Evolutionary conservation across 2,113 vertebrate genomes (phyloP).

Genomic region (Chaenogobius annularis): DNA sequence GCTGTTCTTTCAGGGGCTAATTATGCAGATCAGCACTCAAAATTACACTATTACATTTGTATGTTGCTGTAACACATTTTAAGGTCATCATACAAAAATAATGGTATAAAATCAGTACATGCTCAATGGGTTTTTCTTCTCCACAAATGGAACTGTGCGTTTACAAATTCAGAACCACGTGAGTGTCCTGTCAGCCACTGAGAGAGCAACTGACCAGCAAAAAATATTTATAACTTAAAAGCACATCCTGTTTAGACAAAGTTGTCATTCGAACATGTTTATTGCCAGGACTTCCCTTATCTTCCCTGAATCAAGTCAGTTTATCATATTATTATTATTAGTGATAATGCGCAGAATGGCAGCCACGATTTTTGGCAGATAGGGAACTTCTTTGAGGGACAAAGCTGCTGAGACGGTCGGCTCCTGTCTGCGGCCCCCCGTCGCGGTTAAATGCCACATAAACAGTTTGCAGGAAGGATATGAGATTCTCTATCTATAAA

Average conservation of each 20-base stretch:
- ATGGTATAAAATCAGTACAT: too few species aligned
- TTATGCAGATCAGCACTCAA: too few species aligned
- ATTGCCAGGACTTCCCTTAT: not conserved
- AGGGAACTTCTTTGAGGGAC: not conserved
- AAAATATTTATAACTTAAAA: too few species aligned
- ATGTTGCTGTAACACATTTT: too few species aligned
- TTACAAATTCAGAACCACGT: not conserved
- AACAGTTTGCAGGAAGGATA: constrained; percentile 64
- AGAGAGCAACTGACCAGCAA: not conserved
- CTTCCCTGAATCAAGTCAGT: too few species aligned
- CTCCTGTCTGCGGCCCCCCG: constrained; percentile 32
- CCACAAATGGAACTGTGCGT: not conserved
- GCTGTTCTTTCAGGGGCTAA: too few species aligned
- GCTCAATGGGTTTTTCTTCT: too few species aligned
- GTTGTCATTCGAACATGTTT: not conserved
- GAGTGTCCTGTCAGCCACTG: not conserved
- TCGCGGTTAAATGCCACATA: constrained; percentile 58
- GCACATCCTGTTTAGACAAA: not conserved
- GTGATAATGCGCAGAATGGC: not conserved
- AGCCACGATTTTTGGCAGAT: not conserved
- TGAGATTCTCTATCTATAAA: constrained; percentile 59
- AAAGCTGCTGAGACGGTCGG: not conserved
- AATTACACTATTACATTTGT: too few species aligned
- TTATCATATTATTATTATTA: too few species aligned
- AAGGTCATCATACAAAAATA: too few species aligned